Evolutionary conservation across 2,888 invertebrate genomes (phyloP).

Genomic region (Pseudanteris insignis): DNA sequence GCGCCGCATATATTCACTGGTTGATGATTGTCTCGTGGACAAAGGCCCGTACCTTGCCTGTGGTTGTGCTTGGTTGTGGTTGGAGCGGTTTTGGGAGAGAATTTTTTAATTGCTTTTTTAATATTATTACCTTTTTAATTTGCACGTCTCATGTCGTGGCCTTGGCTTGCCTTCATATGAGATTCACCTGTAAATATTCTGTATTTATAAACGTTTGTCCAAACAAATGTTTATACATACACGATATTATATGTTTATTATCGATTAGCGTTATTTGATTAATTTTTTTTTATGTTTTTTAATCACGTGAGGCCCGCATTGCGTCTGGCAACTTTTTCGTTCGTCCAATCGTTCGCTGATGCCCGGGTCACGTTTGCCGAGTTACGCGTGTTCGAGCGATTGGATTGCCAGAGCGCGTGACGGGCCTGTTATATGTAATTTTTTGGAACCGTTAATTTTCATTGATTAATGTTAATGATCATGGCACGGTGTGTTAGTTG

Average conservation of each 20-base stretch:
- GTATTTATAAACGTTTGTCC: conserved; percentile 51
- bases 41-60: conserved; percentile 66
- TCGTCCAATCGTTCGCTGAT: not conserved
- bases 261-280: conserved; percentile 53
- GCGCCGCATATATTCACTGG: conserved; percentile 63
- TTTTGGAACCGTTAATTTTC: conserved; percentile 57
- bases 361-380: not conserved
- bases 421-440: conserved; percentile 47
- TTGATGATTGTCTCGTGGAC: conserved; percentile 64
- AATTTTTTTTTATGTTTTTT: conserved; percentile 34
- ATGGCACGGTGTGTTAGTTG: conserved; percentile 66
- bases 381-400: not conserved
- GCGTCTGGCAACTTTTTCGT: conserved; percentile 19
- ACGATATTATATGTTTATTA: conserved; percentile 49
- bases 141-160: conserved; percentile 67
- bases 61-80: conserved; percentile 67
- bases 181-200: conserved; percentile 64
- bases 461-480: conserved; percentile 64
- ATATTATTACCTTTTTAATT: conserved; percentile 61
- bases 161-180: conserved; percentile 67
- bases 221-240: conserved; percentile 48
- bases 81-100: conserved; percentile 66
- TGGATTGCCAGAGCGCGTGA: conserved; percentile 30
- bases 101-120: conserved; percentile 65
- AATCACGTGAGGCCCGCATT: conserved; percentile 51